phyloP scores from a whole-genome alignment of 2,797 vertebrate genomes.

The Coreius guichenoti region DNA sequence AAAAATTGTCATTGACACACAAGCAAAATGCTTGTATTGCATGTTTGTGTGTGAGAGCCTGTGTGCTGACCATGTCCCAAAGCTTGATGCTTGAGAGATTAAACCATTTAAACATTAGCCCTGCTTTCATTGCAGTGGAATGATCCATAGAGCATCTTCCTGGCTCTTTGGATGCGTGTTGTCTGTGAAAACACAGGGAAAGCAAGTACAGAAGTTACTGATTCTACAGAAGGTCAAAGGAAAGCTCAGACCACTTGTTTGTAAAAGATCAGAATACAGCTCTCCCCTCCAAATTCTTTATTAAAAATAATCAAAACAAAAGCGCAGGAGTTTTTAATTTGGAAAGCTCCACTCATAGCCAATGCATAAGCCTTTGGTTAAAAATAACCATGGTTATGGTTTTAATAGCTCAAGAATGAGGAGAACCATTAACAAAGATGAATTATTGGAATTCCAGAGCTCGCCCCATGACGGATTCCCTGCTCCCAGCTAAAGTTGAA shows the following conservation, averaged over 20 bases:
- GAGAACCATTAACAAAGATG: conserved; percentile 47
- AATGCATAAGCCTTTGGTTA: neutral
- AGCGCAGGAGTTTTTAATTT: conserved; percentile 18
- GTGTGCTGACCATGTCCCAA: conserved; percentile 3
- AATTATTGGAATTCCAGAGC: conserved; percentile 46
- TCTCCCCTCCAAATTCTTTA: conserved; percentile 17
- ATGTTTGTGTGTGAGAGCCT: neutral
- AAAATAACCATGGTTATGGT: conserved; percentile 45
- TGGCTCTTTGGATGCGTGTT: conserved; percentile 42
- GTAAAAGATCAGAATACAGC: conserved; percentile 21
- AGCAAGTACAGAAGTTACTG: conserved; percentile 43
- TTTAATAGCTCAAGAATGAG: conserved; percentile 39
- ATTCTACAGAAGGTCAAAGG: conserved; percentile 40
- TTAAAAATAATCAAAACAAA: conserved; percentile 47
- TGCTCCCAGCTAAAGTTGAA: conserved; percentile 43
- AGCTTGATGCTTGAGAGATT: conserved; percentile 51
- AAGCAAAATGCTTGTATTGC: neutral
- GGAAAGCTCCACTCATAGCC: neutral
- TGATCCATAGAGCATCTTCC: conserved; percentile 44
- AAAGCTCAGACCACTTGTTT: conserved; percentile 13
- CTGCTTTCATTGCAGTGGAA: conserved; percentile 50
- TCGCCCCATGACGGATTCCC: conserved; percentile 37
- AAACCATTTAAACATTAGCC: conserved; percentile 60
- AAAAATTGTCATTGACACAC: neutral
- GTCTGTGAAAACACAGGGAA: conserved; percentile 44